Evolutionary conservation across 2,113 vertebrate genomes (phyloP), one percentile per base, ranked within the genome.

Genomic region (Crotalus viridis): DNA sequence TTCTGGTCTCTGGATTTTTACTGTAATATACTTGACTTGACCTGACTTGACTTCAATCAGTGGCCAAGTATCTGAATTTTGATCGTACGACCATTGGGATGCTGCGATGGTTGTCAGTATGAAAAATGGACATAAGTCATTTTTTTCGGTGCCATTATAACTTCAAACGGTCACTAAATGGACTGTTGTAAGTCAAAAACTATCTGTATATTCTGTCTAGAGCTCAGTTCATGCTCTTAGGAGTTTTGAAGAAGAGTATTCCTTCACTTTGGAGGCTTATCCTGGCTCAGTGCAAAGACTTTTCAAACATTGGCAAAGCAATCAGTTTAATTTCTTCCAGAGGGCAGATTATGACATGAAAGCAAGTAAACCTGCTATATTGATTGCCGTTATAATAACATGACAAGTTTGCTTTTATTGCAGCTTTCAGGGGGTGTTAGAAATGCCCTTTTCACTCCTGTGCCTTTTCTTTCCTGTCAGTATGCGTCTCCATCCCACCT

Each of bases 301-400:
- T 93, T 88, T 56, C 87, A 57, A 43, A 33, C 95, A 95, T 91
- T 94, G 95, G 93, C 95, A 97, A 94, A 95, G 91, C 91, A 95
- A 96, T 95, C 95, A 93, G 92, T 89, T 9, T 87, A 95, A 96
- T 90, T 95, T 97, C 90, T 95, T 92, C 95, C 93, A 91, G 94
- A 57, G 74, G 69, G 61, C 87, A 95, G 94, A 96, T 96, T 95
- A 92, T 96, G 94, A 97, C 95, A 95, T 95, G 95, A 96, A 95
- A 94, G 93, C 51, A 91, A 94, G 91, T 95, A 97, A 96, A 93
- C 46, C 13, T 57, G 43, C 91, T 74, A 61, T 93, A 96, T 96
- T 97, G 96, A 97, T 97, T 93, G 93, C 92, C 54, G 92, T 93
- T 97, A 95, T 96, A 96, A 96, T 96, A 95, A 95, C 94, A 94